Percentiles rank a stretch among this genome's conserved stretches.
Conservation (phyloP, 2,888 invertebrate species). For the Thera britannica region DNA sequence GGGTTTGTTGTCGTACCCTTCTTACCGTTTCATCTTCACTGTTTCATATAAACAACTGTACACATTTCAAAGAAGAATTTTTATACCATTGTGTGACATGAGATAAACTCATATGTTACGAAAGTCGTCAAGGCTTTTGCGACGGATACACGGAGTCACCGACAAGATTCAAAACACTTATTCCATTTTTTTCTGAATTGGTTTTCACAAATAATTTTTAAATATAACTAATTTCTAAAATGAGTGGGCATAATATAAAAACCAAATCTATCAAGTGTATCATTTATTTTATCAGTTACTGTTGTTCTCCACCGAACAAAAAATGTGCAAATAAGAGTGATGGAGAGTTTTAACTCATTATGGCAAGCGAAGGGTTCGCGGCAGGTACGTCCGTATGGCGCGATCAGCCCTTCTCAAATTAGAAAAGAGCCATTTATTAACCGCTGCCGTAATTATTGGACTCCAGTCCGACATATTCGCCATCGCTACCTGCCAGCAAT, state of each 20-base stretch:
- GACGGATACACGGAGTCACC: no score
- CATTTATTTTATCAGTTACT: conserved; percentile 21
- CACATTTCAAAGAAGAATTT: conserved; percentile 49
- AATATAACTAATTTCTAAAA: conserved; percentile 2
- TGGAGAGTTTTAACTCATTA: conserved; percentile 71
- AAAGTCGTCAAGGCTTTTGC: conserved; percentile 10
- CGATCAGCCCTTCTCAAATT: conserved; percentile 80
- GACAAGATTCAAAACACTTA: no score
- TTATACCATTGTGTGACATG: conserved; percentile 35
- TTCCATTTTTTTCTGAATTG: neutral
- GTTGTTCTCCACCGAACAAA: conserved; percentile 37
- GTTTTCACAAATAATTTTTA: neutral
- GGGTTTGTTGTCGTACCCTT: conserved; percentile 72
- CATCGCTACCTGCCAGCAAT: conserved; percentile 84
- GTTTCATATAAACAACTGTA: conserved; percentile 68
- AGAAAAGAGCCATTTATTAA: conserved; percentile 84
- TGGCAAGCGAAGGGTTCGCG: conserved; percentile 72
- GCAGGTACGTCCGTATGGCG: conserved; percentile 83
- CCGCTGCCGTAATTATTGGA: conserved; percentile 81
- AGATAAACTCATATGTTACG: neutral
- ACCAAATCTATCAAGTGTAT: conserved; percentile 8
- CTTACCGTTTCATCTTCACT: conserved; percentile 68
- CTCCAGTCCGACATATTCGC: conserved; percentile 80
- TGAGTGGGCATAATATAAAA: conserved; percentile 19
- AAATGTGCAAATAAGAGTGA: conserved; percentile 64